Evolutionary conservation across 2,113 vertebrate species (phyloP), one percentile per base, ranked within the genome.

Genomic region (Pipa parva): DNA sequence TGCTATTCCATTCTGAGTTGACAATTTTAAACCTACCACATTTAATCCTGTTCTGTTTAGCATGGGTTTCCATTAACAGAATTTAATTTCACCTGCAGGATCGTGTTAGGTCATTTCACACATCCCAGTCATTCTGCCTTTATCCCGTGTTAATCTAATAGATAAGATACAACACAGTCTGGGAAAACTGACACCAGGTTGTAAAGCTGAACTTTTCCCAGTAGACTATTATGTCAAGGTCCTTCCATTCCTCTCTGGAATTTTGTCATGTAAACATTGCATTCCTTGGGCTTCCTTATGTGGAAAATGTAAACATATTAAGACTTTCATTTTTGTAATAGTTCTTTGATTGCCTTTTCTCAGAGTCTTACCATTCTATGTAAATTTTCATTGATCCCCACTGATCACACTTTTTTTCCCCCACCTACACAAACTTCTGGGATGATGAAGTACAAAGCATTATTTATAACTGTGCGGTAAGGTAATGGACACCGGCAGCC

Each of bases 391-490:
- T 63, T 64, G 64, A n/a, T n/a, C n/a, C n/a, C n/a, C n/a, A n/a
- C n/a, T n/a, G n/a, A n/a, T n/a, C n/a, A n/a, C n/a, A n/a, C n/a
- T n/a, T n/a, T n/a, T n/a, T n/a, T n/a, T n/a, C n/a, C n/a, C n/a
- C n/a, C n/a, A n/a, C n/a, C n/a, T n/a, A n/a, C n/a, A n/a, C n/a
- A n/a, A n/a, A n/a, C n/a, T n/a, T n/a, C n/a, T n/a, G n/a, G n/a
- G n/a, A n/a, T n/a, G n/a, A n/a, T n/a, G n/a, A n/a, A n/a, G n/a
- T n/a, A n/a, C n/a, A n/a, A n/a, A n/a, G n/a, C n/a, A n/a, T n/a
- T n/a, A 2, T 87, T 81, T 78, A 72, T 74, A 75, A 72, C 75
- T 76, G 15, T 45, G 74, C 79, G 78, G 20, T 28, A 6, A 42
- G 31, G 7, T 25, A 22, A 13, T 17, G 12, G n/a, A 36, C 9